Conservation (phyloP, 2,888 invertebrate species). For the Arenicola marina region DNA sequence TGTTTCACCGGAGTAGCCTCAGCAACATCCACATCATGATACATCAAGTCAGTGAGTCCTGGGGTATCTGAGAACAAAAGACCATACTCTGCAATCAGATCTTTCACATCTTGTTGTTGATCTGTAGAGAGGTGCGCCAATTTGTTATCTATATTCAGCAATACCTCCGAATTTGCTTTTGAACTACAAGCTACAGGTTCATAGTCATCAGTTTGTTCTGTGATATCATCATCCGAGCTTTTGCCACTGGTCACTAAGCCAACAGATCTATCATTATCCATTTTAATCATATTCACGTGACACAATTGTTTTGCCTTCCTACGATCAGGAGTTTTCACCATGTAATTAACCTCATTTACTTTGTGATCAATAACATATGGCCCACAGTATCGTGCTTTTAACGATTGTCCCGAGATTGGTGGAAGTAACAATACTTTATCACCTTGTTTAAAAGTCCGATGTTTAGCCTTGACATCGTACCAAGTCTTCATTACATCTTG, state of each 20-base stretch:
- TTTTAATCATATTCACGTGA: conserved; percentile 10
- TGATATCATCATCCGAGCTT: not conserved
- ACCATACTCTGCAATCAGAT: not conserved
- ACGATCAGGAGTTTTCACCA: not conserved
- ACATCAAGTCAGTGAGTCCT: not conserved
- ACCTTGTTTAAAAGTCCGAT: not conserved
- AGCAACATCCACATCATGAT: conserved; percentile 6
- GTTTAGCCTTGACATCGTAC: not conserved
- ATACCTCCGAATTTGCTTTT: not conserved
- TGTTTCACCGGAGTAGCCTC: not conserved
- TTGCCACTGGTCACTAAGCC: not conserved
- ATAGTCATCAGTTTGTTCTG: not conserved
- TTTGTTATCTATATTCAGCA: not conserved
- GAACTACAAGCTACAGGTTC: not conserved
- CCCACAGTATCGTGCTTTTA: not conserved
- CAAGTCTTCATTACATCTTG: not conserved
- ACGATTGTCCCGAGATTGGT: not conserved
- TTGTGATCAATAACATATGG: not conserved
- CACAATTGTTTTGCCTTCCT: not conserved
- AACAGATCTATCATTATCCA: not conserved
- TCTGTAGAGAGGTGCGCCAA: not conserved
- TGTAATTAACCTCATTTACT: conserved; percentile 2
- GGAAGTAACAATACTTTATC: conserved; percentile 4
- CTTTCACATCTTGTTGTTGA: not conserved
- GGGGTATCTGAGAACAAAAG: not conserved